Evolutionary conservation across 2,797 vertebrate species (phyloP).

Genomic region (Chaetodon trifasciatus): DNA sequence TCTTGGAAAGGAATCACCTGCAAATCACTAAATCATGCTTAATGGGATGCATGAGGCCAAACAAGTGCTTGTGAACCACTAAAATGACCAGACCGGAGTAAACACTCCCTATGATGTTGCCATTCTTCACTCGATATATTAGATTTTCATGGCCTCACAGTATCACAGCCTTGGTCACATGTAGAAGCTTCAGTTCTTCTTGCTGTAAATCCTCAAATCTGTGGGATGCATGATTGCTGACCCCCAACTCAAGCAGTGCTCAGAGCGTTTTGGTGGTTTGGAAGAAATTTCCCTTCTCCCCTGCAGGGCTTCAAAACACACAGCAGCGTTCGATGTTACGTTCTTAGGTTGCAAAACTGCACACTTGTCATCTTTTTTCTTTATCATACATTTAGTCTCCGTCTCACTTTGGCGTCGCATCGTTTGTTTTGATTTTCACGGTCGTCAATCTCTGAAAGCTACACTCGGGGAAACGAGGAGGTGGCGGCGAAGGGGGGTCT

Average conservation of each 20-base stretch:
- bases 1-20: not conserved
- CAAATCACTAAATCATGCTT: not conserved
- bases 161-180: not conserved
- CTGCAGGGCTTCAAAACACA: constrained; percentile 2
- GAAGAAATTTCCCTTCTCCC: constrained; percentile 8
- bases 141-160: not conserved
- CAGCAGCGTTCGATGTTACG: not conserved
- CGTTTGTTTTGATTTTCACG: constrained; percentile 51
- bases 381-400: constrained; percentile 2
- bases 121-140: not conserved
- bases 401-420: constrained; percentile 14
- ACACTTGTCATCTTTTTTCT: constrained; percentile 17
- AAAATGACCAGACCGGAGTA: no score
- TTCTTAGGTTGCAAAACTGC: constrained; percentile 11
- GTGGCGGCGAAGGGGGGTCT: constrained; percentile 1
- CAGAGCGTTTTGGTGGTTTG: constrained; percentile 44
- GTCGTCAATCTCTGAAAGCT: constrained; percentile 58
- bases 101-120: not conserved
- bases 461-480: constrained; percentile 39
- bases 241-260: not conserved
- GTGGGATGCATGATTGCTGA: not conserved
- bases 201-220: constrained; percentile 11
- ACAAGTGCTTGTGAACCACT: not conserved
- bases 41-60: not conserved
- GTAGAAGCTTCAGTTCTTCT: not conserved